A percentile compares a stretch with the other conserved stretches of the same genome.
Conservation (phyloP, 2,888 invertebrate species). For the Pediacus dermestoides region DNA sequence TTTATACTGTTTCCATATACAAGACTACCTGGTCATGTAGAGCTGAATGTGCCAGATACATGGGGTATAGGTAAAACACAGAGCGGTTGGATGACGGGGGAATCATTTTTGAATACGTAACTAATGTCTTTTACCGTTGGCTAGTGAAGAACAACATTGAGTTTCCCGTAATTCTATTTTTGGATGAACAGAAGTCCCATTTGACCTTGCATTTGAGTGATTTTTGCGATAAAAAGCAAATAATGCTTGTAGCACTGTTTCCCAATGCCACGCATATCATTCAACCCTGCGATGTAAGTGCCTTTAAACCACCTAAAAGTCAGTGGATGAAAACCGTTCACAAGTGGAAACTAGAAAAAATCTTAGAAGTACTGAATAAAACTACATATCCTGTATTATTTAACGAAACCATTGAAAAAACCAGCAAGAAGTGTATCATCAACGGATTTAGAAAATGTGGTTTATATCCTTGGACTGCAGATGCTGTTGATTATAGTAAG, state of each 20-base stretch:
- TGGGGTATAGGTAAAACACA: conserved; percentile 20
- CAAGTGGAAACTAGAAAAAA: conserved; percentile 9
- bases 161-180: conserved; percentile 16
- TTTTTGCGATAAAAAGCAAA: conserved; percentile 14
- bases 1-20: too few relatives aligned
- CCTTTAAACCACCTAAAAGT: conserved; percentile 19
- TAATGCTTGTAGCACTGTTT: conserved; percentile 15
- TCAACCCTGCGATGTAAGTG: conserved; percentile 19
- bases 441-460: conserved; percentile 14
- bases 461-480: conserved; percentile 8
- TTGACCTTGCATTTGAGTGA: conserved; percentile 17
- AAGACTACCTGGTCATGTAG: too few relatives aligned
- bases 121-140: conserved; percentile 18
- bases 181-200: conserved; percentile 17
- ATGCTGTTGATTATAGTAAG: conserved; percentile 9
- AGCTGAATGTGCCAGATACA: too few relatives aligned
- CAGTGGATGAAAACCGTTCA: conserved; percentile 14
- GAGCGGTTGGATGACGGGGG: conserved; percentile 17
- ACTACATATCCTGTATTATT: conserved; percentile 9
- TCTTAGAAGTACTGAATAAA: conserved; percentile 12
- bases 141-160: conserved; percentile 6
- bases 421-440: conserved; percentile 5
- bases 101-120: conserved; percentile 17
- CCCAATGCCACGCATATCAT: conserved; percentile 21
- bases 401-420: conserved; percentile 7